Evolutionary conservation across 1,140 invertebrate species (phyloP).

Genomic region (Musca vetustissima): DNA sequence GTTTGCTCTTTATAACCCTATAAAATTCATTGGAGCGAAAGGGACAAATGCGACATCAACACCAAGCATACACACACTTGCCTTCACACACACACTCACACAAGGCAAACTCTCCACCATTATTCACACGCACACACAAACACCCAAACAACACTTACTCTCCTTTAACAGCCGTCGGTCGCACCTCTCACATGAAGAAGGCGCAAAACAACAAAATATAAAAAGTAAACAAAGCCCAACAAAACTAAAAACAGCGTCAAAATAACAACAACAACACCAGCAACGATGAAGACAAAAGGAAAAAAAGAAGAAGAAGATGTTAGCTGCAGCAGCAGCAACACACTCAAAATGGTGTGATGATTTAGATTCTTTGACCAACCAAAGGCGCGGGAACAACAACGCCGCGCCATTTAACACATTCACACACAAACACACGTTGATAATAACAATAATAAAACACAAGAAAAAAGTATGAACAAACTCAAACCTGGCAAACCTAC

Average conservation of each 20-base stretch:
- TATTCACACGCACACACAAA: background rate
- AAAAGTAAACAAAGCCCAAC: constrained; percentile 12
- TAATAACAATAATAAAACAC: too few relatives aligned
- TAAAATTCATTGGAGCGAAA: constrained; percentile 14
- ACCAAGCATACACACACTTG: too few relatives aligned
- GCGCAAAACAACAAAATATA: constrained; percentile 5
- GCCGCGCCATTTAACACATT: constrained; percentile 17
- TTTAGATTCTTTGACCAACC: constrained; percentile 25
- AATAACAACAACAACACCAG: constrained; percentile 5
- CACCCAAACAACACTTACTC: background rate
- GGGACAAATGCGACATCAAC: constrained; percentile 16
- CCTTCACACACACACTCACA: too few relatives aligned
- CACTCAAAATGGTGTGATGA: constrained; percentile 26
- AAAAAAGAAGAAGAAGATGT: background rate
- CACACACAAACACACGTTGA: background rate
- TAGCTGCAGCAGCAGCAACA: constrained; percentile 5
- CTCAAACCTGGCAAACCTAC: too few relatives aligned
- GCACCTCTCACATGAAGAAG: background rate
- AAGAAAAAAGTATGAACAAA: too few relatives aligned
- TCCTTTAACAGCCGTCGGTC: too few relatives aligned
- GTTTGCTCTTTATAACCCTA: constrained; percentile 10
- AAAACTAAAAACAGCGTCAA: constrained; percentile 3
- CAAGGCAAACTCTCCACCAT: background rate
- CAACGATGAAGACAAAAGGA: constrained; percentile 5
- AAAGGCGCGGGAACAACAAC: background rate